Conservation (phyloP, 2,113 vertebrate genomes). For the Ornithorhynchus anatinus region DNA sequence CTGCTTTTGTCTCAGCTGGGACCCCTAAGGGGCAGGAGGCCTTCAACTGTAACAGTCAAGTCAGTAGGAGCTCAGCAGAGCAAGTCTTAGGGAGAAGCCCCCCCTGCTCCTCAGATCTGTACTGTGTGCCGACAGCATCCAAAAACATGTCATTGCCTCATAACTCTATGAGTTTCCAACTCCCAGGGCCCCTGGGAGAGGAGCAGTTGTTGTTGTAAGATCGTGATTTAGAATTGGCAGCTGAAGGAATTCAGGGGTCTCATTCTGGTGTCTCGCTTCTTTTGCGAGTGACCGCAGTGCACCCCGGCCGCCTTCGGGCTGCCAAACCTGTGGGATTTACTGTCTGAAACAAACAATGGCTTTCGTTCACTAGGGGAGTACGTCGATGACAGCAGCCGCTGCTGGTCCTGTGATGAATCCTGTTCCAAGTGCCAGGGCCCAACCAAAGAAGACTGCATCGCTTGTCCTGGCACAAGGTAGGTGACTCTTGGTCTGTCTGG, state of each 20-base stretch:
- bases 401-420: constrained; percentile 77
- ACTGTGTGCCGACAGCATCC: constrained; percentile 3
- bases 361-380: constrained; percentile 78
- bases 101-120: background rate
- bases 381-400: constrained; percentile 62
- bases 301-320: background rate
- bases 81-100: background rate
- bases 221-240: background rate
- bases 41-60: background rate
- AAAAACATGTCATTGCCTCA: constrained; percentile 25
- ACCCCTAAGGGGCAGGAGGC: background rate
- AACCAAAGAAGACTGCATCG: constrained; percentile 76
- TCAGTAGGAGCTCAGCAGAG: background rate
- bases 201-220: background rate
- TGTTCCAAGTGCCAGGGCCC: constrained; percentile 85
- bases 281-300: background rate
- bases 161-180: background rate
- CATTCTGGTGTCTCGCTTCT: background rate
- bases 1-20: background rate
- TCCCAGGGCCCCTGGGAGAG: background rate
- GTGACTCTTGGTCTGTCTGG: background rate
- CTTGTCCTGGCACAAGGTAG: constrained; percentile 78
- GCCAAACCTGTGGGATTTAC: background rate
- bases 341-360: constrained; percentile 26
- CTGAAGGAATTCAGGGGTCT: background rate